Evolutionary conservation across 2,888 invertebrate species (phyloP), one percentile per base, ranked within the genome.

Genomic region (Autographa pulchrina): DNA sequence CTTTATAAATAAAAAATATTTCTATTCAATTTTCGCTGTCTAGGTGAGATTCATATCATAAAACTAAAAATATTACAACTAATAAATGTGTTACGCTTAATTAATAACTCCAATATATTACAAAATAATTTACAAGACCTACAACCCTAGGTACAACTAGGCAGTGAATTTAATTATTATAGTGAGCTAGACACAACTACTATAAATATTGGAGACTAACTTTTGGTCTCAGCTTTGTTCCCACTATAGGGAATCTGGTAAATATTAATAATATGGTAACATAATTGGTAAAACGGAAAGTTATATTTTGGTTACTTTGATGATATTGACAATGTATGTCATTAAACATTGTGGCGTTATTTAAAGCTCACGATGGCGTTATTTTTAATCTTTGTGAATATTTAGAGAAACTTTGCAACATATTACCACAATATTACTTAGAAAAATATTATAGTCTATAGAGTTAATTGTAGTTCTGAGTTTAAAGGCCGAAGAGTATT

Each of bases 351-450:
- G 75, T 67, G 80, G 66, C 67, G 78, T 72, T 69, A 61, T 88
- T 93, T 93, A 94, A 93, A 93, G 91, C 92, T 93, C 92, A 89
- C 85, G 87, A 93, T 93, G 93, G 93, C 89, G 87, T 91, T 38
- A 32, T 38, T 65, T 62, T 70, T 64, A 79, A 70, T 75, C 41
- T 65, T 61, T 59, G 43, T 38, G 56, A 67, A 67, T 32, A 54
- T 48, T 62, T 35, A 62, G 18, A 62, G 18, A 77, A 32, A 48
- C 20, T 64, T 20, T 20, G 59, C 48, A 54, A 59, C 32, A 18
- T 35, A 41, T 62, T 38, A 79, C 62, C 61, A 79, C 56, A 38
- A 63, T 43, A 56, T 75, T 62, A 75, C 20, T 31, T 60, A 62
- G 54, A 68, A 70, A n/a, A 56, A 71, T 68, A 63, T 59, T 16